Conservation (phyloP, 2,888 invertebrate species). For the Holacanthella duospinosa region DNA sequence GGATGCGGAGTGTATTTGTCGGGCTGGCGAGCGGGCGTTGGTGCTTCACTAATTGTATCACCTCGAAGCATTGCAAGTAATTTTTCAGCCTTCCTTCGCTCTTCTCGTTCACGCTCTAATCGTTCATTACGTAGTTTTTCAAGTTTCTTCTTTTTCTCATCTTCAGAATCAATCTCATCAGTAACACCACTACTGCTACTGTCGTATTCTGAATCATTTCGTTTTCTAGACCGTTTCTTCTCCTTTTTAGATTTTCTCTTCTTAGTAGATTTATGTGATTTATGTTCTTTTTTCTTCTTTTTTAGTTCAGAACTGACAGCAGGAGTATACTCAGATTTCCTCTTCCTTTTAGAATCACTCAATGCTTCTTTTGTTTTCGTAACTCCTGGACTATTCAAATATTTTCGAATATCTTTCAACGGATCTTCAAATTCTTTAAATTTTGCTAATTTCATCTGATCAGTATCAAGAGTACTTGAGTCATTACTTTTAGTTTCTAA, state of each 20-base stretch:
- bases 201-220: conserved; percentile 29
- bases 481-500: conserved; percentile 42
- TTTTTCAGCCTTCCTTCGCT: conserved; percentile 58
- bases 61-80: conserved; percentile 60
- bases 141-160: conserved; percentile 44
- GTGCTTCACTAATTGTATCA: conserved; percentile 40
- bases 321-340: conserved; percentile 8
- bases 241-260: conserved; percentile 42
- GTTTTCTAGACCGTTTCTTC: conserved; percentile 39
- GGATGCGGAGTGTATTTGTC: neutral
- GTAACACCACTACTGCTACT: conserved; percentile 11
- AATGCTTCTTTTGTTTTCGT: conserved; percentile 30
- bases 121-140: conserved; percentile 64
- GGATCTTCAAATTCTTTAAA: conserved; percentile 64
- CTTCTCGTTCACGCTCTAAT: conserved; percentile 66
- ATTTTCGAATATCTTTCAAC: conserved; percentile 56
- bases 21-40: neutral
- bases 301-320: conserved; percentile 27
- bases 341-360: conserved; percentile 10
- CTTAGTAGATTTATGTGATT: conserved; percentile 27
- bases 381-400: conserved; percentile 40
- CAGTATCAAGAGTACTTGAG: conserved; percentile 48
- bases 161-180: conserved; percentile 39
- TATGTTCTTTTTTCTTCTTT: conserved; percentile 35
- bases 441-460: conserved; percentile 46